A percentile compares a stretch with the other conserved stretches of the same genome.
Conservation (phyloP, 2,113 vertebrate species). For the Myiopsitta monachus region DNA sequence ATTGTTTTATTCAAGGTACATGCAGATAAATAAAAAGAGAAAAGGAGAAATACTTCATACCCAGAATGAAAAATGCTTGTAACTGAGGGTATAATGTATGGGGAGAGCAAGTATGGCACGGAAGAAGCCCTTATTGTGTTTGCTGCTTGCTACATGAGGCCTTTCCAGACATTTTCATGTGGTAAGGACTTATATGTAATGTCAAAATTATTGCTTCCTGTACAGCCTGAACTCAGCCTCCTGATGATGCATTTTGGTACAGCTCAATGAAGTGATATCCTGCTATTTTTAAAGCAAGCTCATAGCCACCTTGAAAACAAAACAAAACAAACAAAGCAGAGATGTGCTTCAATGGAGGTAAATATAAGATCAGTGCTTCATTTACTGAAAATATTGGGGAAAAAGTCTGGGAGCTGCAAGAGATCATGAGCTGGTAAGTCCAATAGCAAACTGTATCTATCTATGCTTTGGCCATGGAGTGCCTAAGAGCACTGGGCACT, state of each 20-base stretch:
- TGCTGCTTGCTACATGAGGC: neutral
- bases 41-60: neutral
- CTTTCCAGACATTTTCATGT: neutral
- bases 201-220: neutral
- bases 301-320: neutral
- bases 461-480: neutral
- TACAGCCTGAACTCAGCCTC: neutral
- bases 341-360: neutral
- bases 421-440: neutral
- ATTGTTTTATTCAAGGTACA: neutral
- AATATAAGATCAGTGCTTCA: neutral
- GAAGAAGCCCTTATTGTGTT: neutral
- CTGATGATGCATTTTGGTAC: neutral
- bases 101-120: neutral
- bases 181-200: neutral
- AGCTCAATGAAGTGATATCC: neutral
- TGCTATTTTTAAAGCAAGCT: neutral
- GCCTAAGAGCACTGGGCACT: neutral
- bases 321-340: neutral
- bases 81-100: neutral
- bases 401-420: neutral
- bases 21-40: neutral
- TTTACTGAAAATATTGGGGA: neutral
- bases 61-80: neutral
- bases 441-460: neutral